Conservation (phyloP, 2,797 vertebrate genomes). For the Alca torda region DNA sequence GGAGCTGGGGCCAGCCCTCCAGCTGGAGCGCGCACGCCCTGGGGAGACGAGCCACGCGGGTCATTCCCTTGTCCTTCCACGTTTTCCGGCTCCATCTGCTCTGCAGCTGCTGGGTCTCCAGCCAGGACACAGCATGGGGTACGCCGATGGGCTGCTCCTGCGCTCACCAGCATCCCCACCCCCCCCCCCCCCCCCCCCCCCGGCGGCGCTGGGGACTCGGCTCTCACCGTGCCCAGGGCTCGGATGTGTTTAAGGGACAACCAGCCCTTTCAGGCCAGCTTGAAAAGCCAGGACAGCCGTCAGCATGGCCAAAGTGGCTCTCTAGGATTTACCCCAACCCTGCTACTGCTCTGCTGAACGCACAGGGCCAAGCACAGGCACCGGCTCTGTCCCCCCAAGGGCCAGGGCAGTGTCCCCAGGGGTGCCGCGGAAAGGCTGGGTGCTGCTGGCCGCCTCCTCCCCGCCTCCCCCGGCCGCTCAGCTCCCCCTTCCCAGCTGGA, state of each 20-base stretch:
- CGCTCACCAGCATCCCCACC: fast-evolving
- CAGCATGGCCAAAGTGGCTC: fast-evolving
- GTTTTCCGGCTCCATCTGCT: not conserved
- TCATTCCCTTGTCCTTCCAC: fast-evolving
- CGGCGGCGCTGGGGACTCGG: fast-evolving
- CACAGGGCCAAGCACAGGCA: not conserved
- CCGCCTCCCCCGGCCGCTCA: not conserved
- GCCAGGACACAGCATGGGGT: not conserved
- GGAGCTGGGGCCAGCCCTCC: not conserved
- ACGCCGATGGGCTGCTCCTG: fast-evolving
- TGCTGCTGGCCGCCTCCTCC: not conserved
- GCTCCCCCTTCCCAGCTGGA: not conserved
- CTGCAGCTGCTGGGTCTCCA: fast-evolving
- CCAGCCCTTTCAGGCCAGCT: not conserved
- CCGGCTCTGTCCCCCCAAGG: not conserved
- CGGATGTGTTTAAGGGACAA: not conserved
- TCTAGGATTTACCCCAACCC: not conserved
- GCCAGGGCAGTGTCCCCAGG: not conserved
- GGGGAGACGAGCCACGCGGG: fast-evolving
- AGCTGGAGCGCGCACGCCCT: fast-evolving
- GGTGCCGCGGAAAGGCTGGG: not conserved
- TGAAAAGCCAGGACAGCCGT: not conserved
- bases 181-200: no score
- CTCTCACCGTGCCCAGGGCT: not conserved
- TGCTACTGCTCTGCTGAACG: fast-evolving